Evolutionary conservation across 2,113 vertebrate genomes (phyloP).

Genomic region (Tragelaphus scriptus): DNA sequence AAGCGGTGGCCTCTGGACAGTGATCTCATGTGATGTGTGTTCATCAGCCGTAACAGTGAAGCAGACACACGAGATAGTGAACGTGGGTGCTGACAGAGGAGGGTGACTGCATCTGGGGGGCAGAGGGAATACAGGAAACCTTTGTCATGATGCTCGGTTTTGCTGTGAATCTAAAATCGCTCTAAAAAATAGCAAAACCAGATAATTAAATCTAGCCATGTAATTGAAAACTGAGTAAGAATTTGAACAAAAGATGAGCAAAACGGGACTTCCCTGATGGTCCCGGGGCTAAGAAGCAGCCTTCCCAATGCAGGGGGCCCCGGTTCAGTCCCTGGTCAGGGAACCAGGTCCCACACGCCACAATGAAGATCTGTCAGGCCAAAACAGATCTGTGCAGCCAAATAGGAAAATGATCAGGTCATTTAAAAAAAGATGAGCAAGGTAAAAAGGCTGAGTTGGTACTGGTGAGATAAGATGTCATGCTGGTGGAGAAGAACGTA

Average conservation of each 20-base stretch:
- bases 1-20: background rate
- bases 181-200: background rate
- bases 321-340: background rate
- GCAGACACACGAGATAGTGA: background rate
- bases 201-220: background rate
- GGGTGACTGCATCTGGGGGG: background rate
- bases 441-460: background rate
- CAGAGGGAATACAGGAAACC: background rate
- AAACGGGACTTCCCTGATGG: background rate
- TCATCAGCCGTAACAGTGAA: background rate
- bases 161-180: background rate
- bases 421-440: background rate
- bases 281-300: accelerated
- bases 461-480: accelerated
- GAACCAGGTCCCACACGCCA: background rate
- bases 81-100: background rate
- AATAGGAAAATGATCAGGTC: background rate
- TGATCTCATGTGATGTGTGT: background rate
- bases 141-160: background rate
- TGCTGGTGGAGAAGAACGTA: background rate
- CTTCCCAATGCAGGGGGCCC: background rate
- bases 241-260: background rate
- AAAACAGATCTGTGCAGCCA: background rate
- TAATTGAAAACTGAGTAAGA: background rate
- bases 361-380: background rate